Base-by-base conservation (phyloP, 92 coral and sea anemone genomes). In the Umimayanthus kanabou region DNA sequence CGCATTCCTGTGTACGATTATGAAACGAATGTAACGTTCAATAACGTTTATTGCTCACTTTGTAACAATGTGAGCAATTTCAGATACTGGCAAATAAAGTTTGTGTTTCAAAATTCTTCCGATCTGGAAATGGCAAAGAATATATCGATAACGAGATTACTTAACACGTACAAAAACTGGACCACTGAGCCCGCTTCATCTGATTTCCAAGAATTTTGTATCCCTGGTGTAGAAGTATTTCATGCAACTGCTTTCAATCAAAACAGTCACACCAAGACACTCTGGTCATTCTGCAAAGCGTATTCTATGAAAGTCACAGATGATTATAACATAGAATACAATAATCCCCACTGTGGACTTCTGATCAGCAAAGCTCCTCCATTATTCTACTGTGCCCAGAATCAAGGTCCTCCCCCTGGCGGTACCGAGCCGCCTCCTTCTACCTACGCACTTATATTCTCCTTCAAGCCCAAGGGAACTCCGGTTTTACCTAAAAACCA, bases 1-100 rank as follows among this genome's bases (percentile, higher is more conserved):
- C 77, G n/a, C n/a, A 73, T 73, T 73, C 45, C 77, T 73, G 77
- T 73, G 47, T 33, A 13, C 33, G 77, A 73, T 37, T 33, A 73
- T 39, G 23, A 73, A 25, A 73, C 9, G 25, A 73, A 73, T 18
- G 77, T 73, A 10, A 73, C 43, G 23, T 73, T 22, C 47, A 73
- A 73, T 7, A 73, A 73, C n/a, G 43, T 73, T 39, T 73, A 73
- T 73, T 73, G 77, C 23, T n/a, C 77, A 2, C 43, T 15, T 20
- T 73, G 77, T 11, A 73, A 73, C 37, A 39, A 33, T 20, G 43
- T 73, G 0, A 20, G 0, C 4, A 33, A 30, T 9, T 30, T 33
- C 11, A 30, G 77, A 30, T 73, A 73, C 10, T 73, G 77, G 77
- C n/a, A 73, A 33, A 37, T 73, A 73, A 73, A 73, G 42, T 73